Evolutionary conservation across 1,140 invertebrate genomes (phyloP), one percentile per base, ranked within the genome.

Genomic region (Orchesella cincta): DNA sequence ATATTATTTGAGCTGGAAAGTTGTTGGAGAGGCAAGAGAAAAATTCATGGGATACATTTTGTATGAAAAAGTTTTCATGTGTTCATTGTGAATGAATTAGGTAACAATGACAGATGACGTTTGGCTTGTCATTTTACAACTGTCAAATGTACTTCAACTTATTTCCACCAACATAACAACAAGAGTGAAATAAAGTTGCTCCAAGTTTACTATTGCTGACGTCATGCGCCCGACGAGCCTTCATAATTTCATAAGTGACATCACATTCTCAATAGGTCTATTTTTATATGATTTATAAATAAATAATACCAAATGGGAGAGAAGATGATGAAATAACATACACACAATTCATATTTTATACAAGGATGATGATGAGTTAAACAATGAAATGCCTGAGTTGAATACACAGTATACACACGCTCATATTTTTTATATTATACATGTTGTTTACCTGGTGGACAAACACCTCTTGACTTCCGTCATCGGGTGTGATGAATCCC

Each of bases 401-500:
- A 8, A 46, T 12, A 46, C 39, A 12, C 20, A 12, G 23, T 31
- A 14, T 64, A 14, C 57, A 64, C 5, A 8, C 57, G 23, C n/a
- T 64, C 57, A 26, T 31, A 8, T 26, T 23, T 64, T 23, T 64
- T 26, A 26, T 26, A 26, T 23, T 64, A 26, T 26, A 26, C 23
- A 64, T 23, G 23, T 64, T 64, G 57, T 46, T 46, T 88, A 95
- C 94, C 90, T 95, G 93, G 87, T 96, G 94, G 34, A 95, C 94
- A 85, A 96, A 96, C 34, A 96, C 93, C 84, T 96, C 94, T 83
- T 93, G 92, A 14, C 91, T 90, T 16, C 92, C 93, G 86, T 95
- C 93, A 81, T 93, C 90, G 20, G 93, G 93, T 51, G 93, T 94
- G 80, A 96, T 91, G 86, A 96, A 96, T 23, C 94, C 94, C 92